Conservation (phyloP, 2,888 invertebrate genomes). For the Orthosia incerta region DNA sequence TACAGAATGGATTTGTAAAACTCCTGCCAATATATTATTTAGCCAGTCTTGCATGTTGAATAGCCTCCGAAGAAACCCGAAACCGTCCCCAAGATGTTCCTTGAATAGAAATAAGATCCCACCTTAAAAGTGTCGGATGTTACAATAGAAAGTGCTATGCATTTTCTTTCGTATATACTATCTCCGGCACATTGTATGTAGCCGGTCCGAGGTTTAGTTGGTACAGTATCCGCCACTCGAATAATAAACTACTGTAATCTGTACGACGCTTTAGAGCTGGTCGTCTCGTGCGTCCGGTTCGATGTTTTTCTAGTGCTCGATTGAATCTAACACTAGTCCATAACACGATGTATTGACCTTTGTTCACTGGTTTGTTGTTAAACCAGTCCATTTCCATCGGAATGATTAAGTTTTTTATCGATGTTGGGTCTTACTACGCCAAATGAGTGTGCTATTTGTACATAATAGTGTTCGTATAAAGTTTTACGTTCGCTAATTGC, state of each 20-base stretch:
- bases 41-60: conserved; percentile 26
- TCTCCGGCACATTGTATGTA: conserved; percentile 46
- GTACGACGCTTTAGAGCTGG: conserved; percentile 56
- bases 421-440: conserved; percentile 14
- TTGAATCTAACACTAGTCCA: conserved; percentile 60
- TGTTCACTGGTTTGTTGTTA: conserved; percentile 57
- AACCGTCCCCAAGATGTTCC: conserved; percentile 40
- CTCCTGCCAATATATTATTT: conserved; percentile 44
- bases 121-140: conserved; percentile 53
- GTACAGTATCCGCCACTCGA: conserved; percentile 42
- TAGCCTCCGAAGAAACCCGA: conserved; percentile 24
- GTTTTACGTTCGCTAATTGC: conserved; percentile 33
- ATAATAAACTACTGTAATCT: conserved; percentile 56
- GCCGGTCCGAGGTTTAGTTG: conserved; percentile 34
- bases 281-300: conserved; percentile 49
- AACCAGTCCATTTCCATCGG: conserved; percentile 54
- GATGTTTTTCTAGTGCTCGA: conserved; percentile 60
- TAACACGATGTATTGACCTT: conserved; percentile 64
- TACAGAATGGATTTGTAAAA: conserved; percentile 31
- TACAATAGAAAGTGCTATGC: conserved; percentile 58
- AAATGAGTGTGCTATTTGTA: conserved; percentile 19
- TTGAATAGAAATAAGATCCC: conserved; percentile 54
- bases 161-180: conserved; percentile 56
- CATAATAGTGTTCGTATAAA: background rate
- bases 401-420: conserved; percentile 46